Evolutionary conservation across 2,888 invertebrate species (phyloP), one percentile per base, ranked within the genome.

Genomic region (Mythimna impura): DNA sequence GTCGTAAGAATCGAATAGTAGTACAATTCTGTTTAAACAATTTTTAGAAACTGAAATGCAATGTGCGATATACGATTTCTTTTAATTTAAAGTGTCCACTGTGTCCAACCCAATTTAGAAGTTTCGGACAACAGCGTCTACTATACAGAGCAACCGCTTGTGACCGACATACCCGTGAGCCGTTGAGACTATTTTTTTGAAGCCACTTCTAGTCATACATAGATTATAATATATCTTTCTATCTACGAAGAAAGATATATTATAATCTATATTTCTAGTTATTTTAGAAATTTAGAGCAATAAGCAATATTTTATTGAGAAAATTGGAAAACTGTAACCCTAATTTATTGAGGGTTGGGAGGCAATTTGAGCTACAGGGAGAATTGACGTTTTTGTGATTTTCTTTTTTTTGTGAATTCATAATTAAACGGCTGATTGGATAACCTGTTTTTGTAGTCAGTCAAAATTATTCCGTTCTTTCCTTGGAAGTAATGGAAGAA

Each of bases 111-210:
- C 30, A 17, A 64, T 34, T 40, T 22, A 20, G 17, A 58, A 52
- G 55, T 57, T 79, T 65, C 20, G 3, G 60, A 65, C 47, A 57
- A 61, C 55, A 36, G 22, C 25, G 1, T 25, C 1, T 25, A 30
- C 47, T 50, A 50, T 76, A 67, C 20, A 43, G 34, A 34, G 70
- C 34, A 40, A 78, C 30, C 50, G 40, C 54, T 50, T 34, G 54
- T 54, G 60, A 71, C 47, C 60, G 40, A 78, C 54, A 65, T 65
- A 50, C 64, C 63, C 30, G 47, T 57, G 47, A 40, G 34, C 55
- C n/a, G 17, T 72, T 78, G 14, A 52, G 62, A 34, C 47, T 47
- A 47, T 78, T 62, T 69, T 77, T 52, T 12, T 30, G 6, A 62
- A 25, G n/a, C 30, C 17, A 62, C n/a, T 5, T 57, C 0, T 9